Conservation (phyloP, 2,113 vertebrate species). For the Eidolon helvum region DNA sequence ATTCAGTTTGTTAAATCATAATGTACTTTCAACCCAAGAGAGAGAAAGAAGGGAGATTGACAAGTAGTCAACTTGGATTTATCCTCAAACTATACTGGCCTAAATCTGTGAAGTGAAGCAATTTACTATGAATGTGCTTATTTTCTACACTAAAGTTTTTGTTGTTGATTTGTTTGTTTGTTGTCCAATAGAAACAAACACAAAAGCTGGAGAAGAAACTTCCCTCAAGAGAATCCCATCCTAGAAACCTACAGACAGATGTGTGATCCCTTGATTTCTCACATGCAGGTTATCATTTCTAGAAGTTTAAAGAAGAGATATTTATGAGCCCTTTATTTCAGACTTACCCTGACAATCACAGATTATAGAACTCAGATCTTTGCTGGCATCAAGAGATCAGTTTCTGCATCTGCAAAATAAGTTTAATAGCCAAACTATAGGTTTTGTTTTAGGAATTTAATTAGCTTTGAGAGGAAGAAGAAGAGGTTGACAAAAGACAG, state of each 20-base stretch:
- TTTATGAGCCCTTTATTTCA: neutral
- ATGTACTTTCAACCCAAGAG: neutral
- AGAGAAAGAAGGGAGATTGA: neutral
- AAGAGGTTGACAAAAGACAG: neutral
- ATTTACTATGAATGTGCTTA: neutral
- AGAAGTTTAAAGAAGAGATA: neutral
- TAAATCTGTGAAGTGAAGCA: neutral
- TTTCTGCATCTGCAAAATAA: neutral
- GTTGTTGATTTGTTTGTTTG: neutral
- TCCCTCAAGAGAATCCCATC: neutral
- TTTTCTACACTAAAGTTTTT: neutral
- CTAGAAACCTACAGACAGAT: neutral
- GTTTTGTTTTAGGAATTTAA: constrained; percentile 9
- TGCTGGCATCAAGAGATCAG: neutral
- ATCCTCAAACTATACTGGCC: neutral
- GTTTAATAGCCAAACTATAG: neutral
- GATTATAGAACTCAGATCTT: neutral
- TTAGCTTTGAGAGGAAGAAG: neutral
- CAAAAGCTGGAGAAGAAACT: neutral
- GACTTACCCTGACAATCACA: neutral
- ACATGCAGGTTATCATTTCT: neutral
- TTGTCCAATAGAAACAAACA: neutral
- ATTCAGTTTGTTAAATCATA: neutral
- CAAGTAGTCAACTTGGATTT: neutral
- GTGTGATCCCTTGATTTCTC: neutral